These are phyloP conservation scores for Drosophila ercepeae DNA, from an alignment of 1,140 invertebrate genomes.

Conservation along the genomic window DNA sequence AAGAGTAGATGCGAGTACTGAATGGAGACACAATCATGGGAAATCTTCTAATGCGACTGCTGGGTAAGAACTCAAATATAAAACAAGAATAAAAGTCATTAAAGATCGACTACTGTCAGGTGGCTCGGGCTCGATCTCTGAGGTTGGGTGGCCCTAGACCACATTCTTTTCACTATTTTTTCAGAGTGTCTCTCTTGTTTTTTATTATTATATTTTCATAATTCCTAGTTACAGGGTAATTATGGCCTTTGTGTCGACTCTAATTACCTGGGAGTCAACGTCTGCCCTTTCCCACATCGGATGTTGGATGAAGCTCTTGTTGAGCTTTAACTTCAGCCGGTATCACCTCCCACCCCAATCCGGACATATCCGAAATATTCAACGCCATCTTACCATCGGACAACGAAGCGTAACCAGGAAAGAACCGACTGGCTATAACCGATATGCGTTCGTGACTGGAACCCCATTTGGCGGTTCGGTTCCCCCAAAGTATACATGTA, in stretches of 20 bases:
- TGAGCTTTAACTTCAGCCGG: slow-evolving; percentile 28
- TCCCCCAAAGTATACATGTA: slow-evolving; percentile 1
- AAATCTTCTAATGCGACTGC: slow-evolving; percentile 68
- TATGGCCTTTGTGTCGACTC: slow-evolving; percentile 68
- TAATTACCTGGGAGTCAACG: slow-evolving; percentile 70
- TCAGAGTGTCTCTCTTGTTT: slow-evolving; percentile 14
- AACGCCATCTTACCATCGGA: slow-evolving; percentile 58
- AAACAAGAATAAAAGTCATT: slow-evolving; percentile 67
- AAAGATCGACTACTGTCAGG: slow-evolving; percentile 73
- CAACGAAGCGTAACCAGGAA: slow-evolving; percentile 72
- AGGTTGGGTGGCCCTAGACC: slow-evolving; percentile 57
- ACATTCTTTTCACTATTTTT: slow-evolving; percentile 40
- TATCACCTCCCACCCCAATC: slow-evolving; percentile 9
- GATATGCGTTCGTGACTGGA: slow-evolving; percentile 42
- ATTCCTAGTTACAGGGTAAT: slow-evolving; percentile 72
- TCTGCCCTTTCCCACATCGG: slow-evolving; percentile 54
- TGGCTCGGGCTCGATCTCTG: slow-evolving; percentile 31
- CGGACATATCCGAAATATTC: slow-evolving; percentile 36
- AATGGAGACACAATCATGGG: slow-evolving; percentile 69
- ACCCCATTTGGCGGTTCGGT: slow-evolving; percentile 21
- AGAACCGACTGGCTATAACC: slow-evolving; percentile 40
- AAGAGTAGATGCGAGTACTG: slow-evolving; percentile 29
- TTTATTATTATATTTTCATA: slow-evolving; percentile 61
- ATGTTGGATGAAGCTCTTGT: slow-evolving; percentile 5
- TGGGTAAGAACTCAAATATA: slow-evolving; percentile 16